Conservation (phyloP, 2,113 vertebrate genomes). For the Isichthys henryi region DNA sequence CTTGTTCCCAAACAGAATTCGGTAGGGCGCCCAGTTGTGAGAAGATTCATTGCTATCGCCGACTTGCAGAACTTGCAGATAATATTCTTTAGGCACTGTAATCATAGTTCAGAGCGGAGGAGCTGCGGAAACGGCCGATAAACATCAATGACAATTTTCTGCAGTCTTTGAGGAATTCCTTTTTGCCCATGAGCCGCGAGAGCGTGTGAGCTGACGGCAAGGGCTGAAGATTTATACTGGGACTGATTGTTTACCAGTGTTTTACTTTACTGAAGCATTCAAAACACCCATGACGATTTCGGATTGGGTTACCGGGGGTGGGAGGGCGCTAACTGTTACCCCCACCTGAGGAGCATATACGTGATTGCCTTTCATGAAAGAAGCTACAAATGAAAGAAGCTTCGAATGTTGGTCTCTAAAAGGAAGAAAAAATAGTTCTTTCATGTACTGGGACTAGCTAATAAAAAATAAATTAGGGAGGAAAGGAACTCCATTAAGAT, state of each 20-base stretch:
- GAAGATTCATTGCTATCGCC: background rate
- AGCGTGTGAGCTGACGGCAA: background rate
- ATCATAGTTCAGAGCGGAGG: background rate
- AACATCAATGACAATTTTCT: background rate
- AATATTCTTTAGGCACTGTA: background rate
- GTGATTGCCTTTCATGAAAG: background rate
- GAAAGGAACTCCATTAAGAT: constrained; percentile 2
- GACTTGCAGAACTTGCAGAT: background rate
- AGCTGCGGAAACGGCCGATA: background rate
- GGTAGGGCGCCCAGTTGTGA: background rate
- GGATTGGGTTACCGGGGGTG: background rate
- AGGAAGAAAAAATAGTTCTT: background rate
- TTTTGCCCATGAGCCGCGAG: background rate
- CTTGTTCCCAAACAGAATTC: background rate
- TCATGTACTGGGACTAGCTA: background rate
- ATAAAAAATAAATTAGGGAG: background rate
- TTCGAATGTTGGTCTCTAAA: background rate
- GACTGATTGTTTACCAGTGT: background rate
- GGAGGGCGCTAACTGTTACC: background rate
- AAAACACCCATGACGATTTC: background rate
- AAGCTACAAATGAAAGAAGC: background rate
- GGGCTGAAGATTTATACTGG: background rate
- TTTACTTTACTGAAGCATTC: background rate
- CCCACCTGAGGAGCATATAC: background rate
- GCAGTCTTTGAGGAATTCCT: background rate